Evolutionary conservation across 2,113 vertebrate species (phyloP).

Genomic region (Centrocercus urophasianus): DNA sequence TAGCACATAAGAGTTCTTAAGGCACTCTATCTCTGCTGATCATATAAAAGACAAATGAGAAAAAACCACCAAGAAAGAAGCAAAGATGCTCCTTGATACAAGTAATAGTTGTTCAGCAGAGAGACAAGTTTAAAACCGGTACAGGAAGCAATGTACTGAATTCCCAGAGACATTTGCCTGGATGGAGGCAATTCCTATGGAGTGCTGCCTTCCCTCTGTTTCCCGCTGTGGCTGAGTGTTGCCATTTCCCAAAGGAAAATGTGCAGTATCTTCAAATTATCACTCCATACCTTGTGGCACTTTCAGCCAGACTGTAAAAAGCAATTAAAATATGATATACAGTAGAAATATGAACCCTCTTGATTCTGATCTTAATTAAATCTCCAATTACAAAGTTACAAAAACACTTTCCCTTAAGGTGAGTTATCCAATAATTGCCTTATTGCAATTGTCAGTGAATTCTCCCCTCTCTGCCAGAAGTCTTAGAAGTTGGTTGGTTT

Average conservation of each 20-base stretch:
- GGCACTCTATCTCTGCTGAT: neutral
- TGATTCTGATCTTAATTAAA: constrained; percentile 57
- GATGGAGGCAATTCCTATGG: neutral
- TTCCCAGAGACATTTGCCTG: neutral
- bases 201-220: neutral
- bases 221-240: neutral
- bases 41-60: neutral
- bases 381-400: constrained; percentile 45
- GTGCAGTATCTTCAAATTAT: constrained; percentile 42
- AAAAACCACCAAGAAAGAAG: neutral
- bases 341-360: constrained; percentile 35
- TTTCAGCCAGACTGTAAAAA: constrained; percentile 42
- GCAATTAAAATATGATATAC: constrained; percentile 63
- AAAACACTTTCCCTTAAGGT: constrained; percentile 36
- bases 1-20: neutral
- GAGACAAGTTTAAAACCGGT: neutral
- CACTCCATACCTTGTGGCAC: constrained; percentile 19
- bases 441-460: neutral
- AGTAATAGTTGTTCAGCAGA: neutral
- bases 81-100: neutral
- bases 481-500: neutral
- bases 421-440: constrained; percentile 31
- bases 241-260: constrained; percentile 7
- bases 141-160: neutral
- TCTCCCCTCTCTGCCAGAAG: neutral